Percentiles rank a stretch among this genome's conserved stretches.
These are phyloP conservation scores for Siniperca knerii DNA, from an alignment of 2,113 vertebrate species.

Conservation along the genomic window DNA sequence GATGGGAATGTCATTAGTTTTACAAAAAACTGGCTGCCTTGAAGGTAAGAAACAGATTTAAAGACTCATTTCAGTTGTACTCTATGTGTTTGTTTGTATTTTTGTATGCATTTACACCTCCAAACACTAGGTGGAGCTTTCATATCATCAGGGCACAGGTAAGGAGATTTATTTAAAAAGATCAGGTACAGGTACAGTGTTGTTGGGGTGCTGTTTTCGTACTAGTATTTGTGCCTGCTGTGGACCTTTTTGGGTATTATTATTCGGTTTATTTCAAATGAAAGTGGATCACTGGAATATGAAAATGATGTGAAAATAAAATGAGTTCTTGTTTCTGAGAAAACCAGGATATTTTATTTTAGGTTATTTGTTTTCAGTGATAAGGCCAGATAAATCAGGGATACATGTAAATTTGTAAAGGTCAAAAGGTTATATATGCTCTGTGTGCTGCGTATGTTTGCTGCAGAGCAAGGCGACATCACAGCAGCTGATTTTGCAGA, in stretches of 20 bases:
- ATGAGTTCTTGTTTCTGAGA: neutral
- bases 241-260: neutral
- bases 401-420: neutral
- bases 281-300: no score
- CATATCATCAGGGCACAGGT: neutral
- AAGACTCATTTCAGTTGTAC: no score
- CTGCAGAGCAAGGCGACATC: neutral
- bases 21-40: no score
- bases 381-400: neutral
- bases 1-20: no score
- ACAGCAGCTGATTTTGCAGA: slow-evolving; percentile 4
- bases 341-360: neutral
- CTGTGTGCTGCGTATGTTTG: neutral
- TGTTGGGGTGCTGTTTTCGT: neutral
- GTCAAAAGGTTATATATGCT: neutral
- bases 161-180: neutral
- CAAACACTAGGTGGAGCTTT: neutral
- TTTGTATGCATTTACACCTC: neutral
- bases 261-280: no score
- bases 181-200: neutral
- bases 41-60: no score
- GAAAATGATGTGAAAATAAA: neutral
- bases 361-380: neutral
- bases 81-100: no score
- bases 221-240: neutral